Evolutionary conservation across 2,888 invertebrate genomes (phyloP).

Genomic region (Scaeva pyrastri): DNA sequence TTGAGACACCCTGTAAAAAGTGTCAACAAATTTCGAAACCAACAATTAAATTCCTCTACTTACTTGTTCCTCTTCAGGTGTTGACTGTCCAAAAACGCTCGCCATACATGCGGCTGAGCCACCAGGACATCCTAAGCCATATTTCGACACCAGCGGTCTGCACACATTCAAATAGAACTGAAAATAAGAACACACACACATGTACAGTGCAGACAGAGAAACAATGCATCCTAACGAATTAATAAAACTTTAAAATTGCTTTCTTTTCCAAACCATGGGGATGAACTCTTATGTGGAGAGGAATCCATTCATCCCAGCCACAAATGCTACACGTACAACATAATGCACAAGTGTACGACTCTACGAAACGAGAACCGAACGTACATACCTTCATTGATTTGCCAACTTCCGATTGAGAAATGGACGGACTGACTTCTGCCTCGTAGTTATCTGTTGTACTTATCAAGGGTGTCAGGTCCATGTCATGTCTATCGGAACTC

Average conservation of each 20-base stretch:
- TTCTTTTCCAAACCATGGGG: conserved; percentile 16
- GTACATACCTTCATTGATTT: conserved; percentile 81
- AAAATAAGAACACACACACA: conserved; percentile 44
- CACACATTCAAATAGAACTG: conserved; percentile 83
- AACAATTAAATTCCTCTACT: conserved; percentile 64
- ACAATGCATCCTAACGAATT: conserved; percentile 21
- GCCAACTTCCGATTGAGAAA: conserved; percentile 78
- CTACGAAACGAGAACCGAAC: too few relatives aligned
- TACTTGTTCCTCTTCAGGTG: conserved; percentile 82
- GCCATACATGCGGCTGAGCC: conserved; percentile 82
- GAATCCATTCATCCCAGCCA: conserved; percentile 34
- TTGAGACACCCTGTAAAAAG: too few relatives aligned
- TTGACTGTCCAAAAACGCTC: conserved; percentile 77
- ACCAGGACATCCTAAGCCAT: conserved; percentile 82
- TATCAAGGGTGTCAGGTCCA: conserved; percentile 83
- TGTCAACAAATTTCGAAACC: not conserved
- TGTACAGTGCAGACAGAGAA: conserved; percentile 32
- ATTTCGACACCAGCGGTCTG: conserved; percentile 83
- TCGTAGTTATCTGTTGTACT: conserved; percentile 82
- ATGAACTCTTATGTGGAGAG: conserved; percentile 37
- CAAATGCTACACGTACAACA: conserved; percentile 13
- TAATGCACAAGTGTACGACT: conserved; percentile 16
- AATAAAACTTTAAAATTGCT: conserved; percentile 52
- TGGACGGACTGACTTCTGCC: conserved; percentile 80
- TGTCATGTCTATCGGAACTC: conserved; percentile 78